Percentiles rank a stretch among this genome's conserved stretches.
phyloP scores from a whole-genome alignment of 2,113 vertebrate species.

The Chlorocebus sabaeus region DNA sequence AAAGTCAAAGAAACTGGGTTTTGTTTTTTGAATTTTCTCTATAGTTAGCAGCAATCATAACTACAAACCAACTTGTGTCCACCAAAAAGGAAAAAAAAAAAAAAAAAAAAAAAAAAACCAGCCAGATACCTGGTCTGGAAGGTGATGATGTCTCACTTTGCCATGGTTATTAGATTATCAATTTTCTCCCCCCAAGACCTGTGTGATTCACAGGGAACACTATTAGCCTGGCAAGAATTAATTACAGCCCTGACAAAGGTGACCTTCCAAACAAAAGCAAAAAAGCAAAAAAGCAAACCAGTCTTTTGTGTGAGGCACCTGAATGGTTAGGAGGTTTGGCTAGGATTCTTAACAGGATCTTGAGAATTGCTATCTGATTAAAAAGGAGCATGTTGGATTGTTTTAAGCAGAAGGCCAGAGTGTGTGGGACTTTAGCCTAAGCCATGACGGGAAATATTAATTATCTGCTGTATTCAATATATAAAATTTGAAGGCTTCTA shows the following conservation, averaged over 20 bases:
- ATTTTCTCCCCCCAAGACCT: slow-evolving; percentile 63
- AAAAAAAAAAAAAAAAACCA: not conserved
- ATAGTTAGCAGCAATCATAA: not conserved
- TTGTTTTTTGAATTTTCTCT: not conserved
- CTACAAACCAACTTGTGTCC: not conserved
- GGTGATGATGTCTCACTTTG: slow-evolving; percentile 61
- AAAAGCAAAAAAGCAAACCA: slow-evolving; percentile 34
- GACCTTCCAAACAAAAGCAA: slow-evolving; percentile 58
- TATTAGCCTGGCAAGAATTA: slow-evolving; percentile 72
- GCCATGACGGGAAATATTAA: not conserved
- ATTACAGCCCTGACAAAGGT: slow-evolving; percentile 59
- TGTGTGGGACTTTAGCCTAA: not conserved
- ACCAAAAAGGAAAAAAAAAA: not conserved
- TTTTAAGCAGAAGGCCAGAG: not conserved
- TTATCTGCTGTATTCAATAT: not conserved
- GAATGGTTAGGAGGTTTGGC: not conserved
- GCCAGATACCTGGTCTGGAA: slow-evolving; percentile 41
- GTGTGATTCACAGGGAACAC: slow-evolving; percentile 57
- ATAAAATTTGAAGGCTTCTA: not conserved
- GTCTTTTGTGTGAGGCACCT: not conserved
- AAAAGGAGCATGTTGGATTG: not conserved
- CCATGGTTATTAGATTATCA: slow-evolving; percentile 67
- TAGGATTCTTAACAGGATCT: not conserved
- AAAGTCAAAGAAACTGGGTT: not conserved
- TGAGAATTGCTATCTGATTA: not conserved